Conservation (phyloP, 2,797 vertebrate species). For the Crotalus adamanteus region DNA sequence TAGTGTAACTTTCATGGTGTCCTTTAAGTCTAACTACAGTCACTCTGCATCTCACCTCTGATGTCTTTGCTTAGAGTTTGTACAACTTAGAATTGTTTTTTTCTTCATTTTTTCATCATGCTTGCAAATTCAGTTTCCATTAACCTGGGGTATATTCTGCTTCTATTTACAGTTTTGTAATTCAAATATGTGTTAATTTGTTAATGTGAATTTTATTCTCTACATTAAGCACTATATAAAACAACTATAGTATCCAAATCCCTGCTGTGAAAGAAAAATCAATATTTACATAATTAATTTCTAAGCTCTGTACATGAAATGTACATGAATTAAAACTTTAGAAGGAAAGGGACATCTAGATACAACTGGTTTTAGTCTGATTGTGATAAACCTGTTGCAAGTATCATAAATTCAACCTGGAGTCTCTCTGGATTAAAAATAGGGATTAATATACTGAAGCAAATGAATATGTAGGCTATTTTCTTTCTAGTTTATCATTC, state of each 20-base stretch:
- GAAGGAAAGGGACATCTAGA: neutral
- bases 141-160: conserved; percentile 2
- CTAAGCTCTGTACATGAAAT: neutral
- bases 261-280: conserved; percentile 1
- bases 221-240: neutral
- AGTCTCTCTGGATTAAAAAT: neutral
- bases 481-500: neutral
- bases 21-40: neutral
- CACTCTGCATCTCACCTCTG: neutral
- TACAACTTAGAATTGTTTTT: neutral
- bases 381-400: neutral
- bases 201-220: conserved; percentile 26
- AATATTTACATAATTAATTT: conserved; percentile 31
- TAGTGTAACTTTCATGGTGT: neutral
- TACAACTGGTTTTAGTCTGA: neutral
- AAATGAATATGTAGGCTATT: neutral
- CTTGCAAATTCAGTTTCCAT: neutral
- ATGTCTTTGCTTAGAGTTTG: neutral
- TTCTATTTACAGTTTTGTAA: neutral
- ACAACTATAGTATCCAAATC: conserved; percentile 3
- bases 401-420: neutral
- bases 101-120: neutral
- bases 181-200: conserved; percentile 20
- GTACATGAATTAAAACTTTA: neutral
- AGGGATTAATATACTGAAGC: neutral